Conservation (phyloP, 2,113 vertebrate genomes). For the Lipophrys pholis region DNA sequence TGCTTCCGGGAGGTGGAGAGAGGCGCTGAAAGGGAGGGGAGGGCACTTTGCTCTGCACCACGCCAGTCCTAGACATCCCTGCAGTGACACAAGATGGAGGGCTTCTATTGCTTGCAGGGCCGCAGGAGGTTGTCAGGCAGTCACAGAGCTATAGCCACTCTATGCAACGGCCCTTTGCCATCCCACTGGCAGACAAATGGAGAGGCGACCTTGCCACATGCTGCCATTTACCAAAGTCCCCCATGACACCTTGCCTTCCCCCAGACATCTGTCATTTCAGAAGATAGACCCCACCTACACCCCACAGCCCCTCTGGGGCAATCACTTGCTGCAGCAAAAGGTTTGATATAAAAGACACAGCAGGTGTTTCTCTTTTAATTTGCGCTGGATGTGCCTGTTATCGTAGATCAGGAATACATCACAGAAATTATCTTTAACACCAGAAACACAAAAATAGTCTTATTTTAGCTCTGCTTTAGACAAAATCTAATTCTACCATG, state of each 20-base stretch:
- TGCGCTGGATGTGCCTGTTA: conserved; percentile 4
- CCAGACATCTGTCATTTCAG: conserved; percentile 72
- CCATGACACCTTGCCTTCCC: conserved; percentile 56
- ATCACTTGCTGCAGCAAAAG: conserved; percentile 41
- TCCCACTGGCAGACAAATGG: conserved; percentile 76
- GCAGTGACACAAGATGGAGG: conserved; percentile 78
- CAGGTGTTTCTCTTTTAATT: conserved; percentile 21
- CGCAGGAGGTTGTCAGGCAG: conserved; percentile 74
- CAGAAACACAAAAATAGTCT: no score
- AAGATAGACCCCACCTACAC: conserved; percentile 56
- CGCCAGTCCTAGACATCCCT: conserved; percentile 72
- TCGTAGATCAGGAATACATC: background rate
- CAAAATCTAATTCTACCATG: no score
- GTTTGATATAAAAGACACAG: conserved; percentile 26
- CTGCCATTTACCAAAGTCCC: conserved; percentile 76
- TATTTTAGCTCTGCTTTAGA: no score
- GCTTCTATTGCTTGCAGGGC: conserved; percentile 68
- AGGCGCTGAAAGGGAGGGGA: conserved; percentile 68
- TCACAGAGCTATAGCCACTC: conserved; percentile 71
- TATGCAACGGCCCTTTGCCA: conserved; percentile 57
- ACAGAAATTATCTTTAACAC: no score
- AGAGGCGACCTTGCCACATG: conserved; percentile 78
- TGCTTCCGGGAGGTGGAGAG: conserved; percentile 74
- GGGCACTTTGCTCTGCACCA: conserved; percentile 72
- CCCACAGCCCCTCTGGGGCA: conserved; percentile 39